Base-by-base conservation (phyloP, 2,797 vertebrate species). In the Fratercula arctica region DNA sequence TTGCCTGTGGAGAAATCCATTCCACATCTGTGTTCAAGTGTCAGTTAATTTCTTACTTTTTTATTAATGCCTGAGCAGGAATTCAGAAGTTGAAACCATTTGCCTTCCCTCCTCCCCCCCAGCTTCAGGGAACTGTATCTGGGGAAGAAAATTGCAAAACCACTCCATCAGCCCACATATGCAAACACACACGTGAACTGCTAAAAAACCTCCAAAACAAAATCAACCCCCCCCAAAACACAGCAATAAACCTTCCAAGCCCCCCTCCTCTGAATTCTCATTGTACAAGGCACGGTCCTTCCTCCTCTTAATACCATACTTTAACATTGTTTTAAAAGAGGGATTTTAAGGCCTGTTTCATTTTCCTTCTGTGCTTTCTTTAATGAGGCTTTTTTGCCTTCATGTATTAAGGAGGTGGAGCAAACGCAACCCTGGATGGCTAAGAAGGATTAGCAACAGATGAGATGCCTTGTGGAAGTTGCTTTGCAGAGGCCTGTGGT, bases 1-100 rank as follows among this genome's bases (percentile, higher is more conserved):
- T 90, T 94, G 94, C 87, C 92, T 94, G 87, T 92, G 85, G 87
- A 97, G 91, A 97, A 97, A 97, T 92, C 59, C 69, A 74, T 59
- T 84, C 21, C 67, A 78, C 89, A 97, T 95, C 90, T 96, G 95
- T 84, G 73, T 80, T 94, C 76, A 87, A 89, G 80, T 83, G 63
- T 88, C 79, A 74, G 79, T 95, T 96, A 96, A 97, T 97, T 97
- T 96, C 82, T 93, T 96, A 96, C 89, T 95, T 81, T 94, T 95
- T 96, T 86, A 87, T 95, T 94, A 97, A 86, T 78, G 85, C 60
- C 72, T 74, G 48, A 89, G 94, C 87, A 90, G 81, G 78, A 94
- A 93, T 85, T 96, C 89, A 76, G 43, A 70, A 90, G 84, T 91
- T 94, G 85, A 94, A 92, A 91, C 28, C 13, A 59, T 82, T 92